Conservation (phyloP, 2,888 invertebrate species). For the Caenorhabditis sinica region DNA sequence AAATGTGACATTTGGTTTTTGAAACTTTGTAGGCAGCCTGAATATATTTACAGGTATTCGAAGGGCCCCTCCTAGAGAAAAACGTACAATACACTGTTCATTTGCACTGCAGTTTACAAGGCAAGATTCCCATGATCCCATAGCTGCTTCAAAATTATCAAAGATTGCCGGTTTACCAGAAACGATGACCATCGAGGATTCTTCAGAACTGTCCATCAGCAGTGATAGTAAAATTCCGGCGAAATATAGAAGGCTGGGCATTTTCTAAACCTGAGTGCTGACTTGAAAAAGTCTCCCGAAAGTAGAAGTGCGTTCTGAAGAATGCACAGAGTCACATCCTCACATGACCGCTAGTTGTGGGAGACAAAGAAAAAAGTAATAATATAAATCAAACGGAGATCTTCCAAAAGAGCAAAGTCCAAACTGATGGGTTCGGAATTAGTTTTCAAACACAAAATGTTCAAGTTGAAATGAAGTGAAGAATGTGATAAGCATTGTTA, state of each 20-base stretch:
- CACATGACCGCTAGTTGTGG: background rate
- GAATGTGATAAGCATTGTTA: too few relatives aligned
- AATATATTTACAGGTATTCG: background rate
- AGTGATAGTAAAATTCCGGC: too few relatives aligned
- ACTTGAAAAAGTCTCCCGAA: too few relatives aligned
- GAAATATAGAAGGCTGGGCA: too few relatives aligned
- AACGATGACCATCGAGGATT: background rate
- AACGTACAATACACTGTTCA: constrained; percentile 5
- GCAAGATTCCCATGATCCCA: background rate
- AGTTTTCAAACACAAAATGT: too few relatives aligned
- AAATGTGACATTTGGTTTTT: background rate
- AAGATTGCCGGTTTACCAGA: background rate
- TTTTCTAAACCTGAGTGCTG: too few relatives aligned
- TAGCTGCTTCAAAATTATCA: background rate
- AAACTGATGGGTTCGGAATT: too few relatives aligned
- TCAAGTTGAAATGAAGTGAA: too few relatives aligned
- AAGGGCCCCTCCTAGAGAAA: too few relatives aligned
- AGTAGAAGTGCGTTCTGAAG: too few relatives aligned
- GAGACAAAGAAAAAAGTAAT: background rate
- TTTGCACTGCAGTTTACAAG: background rate
- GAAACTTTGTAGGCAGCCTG: constrained; percentile 1
- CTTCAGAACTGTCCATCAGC: background rate
- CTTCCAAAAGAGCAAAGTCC: background rate
- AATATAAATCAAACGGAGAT: background rate
- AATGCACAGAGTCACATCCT: background rate